phyloP scores from a whole-genome alignment of 2,113 vertebrate species.

The Calidris pygmaea region DNA sequence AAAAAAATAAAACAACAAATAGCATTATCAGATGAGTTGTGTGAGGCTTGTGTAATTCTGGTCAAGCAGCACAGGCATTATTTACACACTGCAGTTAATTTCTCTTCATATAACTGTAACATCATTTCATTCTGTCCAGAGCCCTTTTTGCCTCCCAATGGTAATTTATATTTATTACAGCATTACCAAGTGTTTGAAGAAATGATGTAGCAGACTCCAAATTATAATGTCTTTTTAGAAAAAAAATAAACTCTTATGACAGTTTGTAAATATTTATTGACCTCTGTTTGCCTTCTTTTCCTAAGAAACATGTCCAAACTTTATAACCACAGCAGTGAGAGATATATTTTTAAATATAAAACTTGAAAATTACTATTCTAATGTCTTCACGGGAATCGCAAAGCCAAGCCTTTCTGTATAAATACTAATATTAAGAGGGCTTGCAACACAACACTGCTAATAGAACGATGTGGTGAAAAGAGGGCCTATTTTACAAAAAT shows the following conservation, averaged over 20 bases:
- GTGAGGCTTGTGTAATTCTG: conserved; percentile 4
- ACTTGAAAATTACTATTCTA: background rate
- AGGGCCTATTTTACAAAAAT: background rate
- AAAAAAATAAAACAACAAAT: background rate
- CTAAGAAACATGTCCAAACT: background rate
- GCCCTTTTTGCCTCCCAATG: conserved; percentile 16
- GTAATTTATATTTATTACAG: conserved; percentile 46
- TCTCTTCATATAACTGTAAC: background rate
- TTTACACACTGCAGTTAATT: conserved; percentile 7
- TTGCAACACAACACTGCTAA: background rate
- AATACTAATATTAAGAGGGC: background rate
- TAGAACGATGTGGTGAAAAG: background rate
- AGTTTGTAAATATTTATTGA: conserved; percentile 17
- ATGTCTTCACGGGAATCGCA: background rate
- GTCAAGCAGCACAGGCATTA: conserved; percentile 19
- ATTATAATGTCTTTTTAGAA: background rate
- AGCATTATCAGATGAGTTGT: conserved; percentile 12
- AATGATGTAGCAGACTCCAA: conserved; percentile 11
- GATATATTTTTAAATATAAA: background rate
- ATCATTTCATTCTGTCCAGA: conserved; percentile 23
- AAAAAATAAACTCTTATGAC: background rate
- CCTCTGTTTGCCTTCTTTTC: background rate
- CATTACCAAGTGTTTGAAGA: background rate
- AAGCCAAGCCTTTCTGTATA: background rate
- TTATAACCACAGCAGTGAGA: background rate